Evolutionary conservation across 2,888 invertebrate genomes (phyloP), one percentile per base, ranked within the genome.

Genomic region (Eristalis pertinax): DNA sequence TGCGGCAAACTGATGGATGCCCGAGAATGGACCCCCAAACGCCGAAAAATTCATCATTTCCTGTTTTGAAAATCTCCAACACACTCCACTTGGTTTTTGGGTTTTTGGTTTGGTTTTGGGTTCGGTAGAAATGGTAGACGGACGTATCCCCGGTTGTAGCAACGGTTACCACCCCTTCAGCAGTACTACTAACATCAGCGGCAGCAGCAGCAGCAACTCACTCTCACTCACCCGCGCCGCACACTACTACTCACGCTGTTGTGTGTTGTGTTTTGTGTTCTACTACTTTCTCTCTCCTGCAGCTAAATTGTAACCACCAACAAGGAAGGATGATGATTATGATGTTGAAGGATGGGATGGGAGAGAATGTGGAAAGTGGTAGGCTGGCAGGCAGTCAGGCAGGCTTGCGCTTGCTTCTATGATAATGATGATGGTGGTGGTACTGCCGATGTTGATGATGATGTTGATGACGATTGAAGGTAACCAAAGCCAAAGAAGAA

Each of bases 11-110:
- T 93, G 93, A 90, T 93, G 93, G 87, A 93, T 93, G 88, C 93
- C 93, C 89, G 93, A 93, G 90, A 93, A 93, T 65, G 93, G 93
- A 88, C 93, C 93, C 89, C 93, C 93, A 87, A 93, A 93, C 79
- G 93, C 93, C 82, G 93, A 93, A 91, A 93, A 93, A 92, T 93
- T 93, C 93, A 93, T 93, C 92, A 92, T 93, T 89, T 89, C 84
- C 75, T 86, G 73, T 68, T 81, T 78, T 72, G 38, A 26, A 26
- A 77, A 69, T 60, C 26, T 58, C 68, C 56, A 76, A 50, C 50
- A 19, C 50, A 50, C 50, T 50, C 50, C 67, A 29, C 35, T 76
- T 67, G 58, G 58, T 26, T 60, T 29, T 24, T 26, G 11, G 60
- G 19, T 19, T 50, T 43, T 19, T 43, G 5, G n/a, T n/a, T 19